A percentile compares a stretch with the other conserved stretches of the same genome.
Evolutionary conservation across 2,888 invertebrate genomes (phyloP).

Genomic region (Andrena bucephala): DNA sequence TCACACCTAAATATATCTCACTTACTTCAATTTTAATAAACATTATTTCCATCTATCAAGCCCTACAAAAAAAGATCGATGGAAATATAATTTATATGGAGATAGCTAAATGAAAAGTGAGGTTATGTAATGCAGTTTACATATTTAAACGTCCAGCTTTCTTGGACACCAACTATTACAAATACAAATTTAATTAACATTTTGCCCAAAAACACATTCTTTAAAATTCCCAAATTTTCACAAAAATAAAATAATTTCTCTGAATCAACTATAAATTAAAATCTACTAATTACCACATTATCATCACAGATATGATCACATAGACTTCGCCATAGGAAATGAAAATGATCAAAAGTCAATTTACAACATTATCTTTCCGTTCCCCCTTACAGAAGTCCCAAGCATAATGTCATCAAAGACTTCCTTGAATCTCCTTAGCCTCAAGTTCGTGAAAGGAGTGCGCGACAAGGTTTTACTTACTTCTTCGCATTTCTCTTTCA

Average conservation of each 20-base stretch:
- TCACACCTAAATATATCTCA: too few relatives aligned
- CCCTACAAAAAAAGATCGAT: too few relatives aligned
- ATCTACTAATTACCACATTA: neutral
- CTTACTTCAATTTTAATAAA: too few relatives aligned
- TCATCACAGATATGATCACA: neutral
- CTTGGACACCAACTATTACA: too few relatives aligned
- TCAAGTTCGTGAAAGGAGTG: slow-evolving; percentile 4
- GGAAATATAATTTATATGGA: too few relatives aligned
- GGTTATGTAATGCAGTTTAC: too few relatives aligned
- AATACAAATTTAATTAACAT: too few relatives aligned
- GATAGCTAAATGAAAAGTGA: too few relatives aligned
- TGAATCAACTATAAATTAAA: neutral
- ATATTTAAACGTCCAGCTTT: too few relatives aligned
- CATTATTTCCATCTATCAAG: too few relatives aligned
- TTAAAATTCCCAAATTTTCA: too few relatives aligned
- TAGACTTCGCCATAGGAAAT: neutral
- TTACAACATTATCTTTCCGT: neutral
- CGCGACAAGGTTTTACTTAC: neutral
- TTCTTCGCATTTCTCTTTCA: slow-evolving; percentile 48
- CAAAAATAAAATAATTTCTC: neutral
- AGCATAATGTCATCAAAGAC: slow-evolving; percentile 5
- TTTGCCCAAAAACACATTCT: too few relatives aligned
- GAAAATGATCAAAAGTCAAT: neutral
- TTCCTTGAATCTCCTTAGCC: slow-evolving; percentile 19
- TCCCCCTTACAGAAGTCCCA: neutral